These are phyloP conservation scores for Trachops cirrhosus DNA, from an alignment of 2,797 vertebrate genomes.

Conservation along the genomic window DNA sequence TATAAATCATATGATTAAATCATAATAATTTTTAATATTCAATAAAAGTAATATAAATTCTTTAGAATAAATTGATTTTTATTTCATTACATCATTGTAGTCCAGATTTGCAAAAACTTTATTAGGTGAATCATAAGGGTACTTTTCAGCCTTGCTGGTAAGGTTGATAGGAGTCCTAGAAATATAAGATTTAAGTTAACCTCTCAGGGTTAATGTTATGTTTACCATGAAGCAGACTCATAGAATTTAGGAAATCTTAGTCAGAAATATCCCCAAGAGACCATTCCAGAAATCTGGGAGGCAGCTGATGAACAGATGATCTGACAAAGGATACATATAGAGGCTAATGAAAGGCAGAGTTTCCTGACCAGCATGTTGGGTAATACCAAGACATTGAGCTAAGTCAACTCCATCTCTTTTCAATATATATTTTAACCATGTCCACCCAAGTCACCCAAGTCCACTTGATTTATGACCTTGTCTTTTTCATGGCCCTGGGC, in stretches of 20 bases:
- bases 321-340: neutral
- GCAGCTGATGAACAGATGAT: neutral
- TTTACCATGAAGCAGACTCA: neutral
- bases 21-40: neutral
- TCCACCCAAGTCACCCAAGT: neutral
- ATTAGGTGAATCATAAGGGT: neutral
- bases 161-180: neutral
- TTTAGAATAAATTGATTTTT: neutral
- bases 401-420: too few species aligned
- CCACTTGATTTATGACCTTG: neutral
- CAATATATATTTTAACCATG: fast-evolving
- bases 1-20: neutral
- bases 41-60: neutral
- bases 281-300: neutral
- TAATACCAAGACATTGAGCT: fast-evolving
- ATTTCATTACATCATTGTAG: neutral
- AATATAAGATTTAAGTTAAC: neutral
- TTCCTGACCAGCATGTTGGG: neutral
- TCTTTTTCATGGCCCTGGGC: neutral
- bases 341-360: neutral
- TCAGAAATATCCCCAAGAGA: neutral
- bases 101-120: neutral
- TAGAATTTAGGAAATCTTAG: neutral
- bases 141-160: neutral
- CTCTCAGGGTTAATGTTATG: neutral